phyloP scores from a whole-genome alignment of 1,140 invertebrate species.

The Eumeta japonica region DNA sequence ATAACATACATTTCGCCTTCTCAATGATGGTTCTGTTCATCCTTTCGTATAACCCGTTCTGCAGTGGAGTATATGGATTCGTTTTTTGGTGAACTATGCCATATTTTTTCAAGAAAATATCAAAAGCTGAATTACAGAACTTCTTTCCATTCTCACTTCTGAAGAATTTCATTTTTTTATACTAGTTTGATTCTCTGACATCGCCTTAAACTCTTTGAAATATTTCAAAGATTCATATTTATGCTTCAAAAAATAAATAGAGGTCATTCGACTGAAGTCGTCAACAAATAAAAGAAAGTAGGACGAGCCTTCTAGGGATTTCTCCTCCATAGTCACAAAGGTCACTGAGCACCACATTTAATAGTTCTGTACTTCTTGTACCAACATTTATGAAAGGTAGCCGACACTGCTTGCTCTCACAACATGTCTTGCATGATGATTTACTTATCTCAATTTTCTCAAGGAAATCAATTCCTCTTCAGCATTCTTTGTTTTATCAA shows the following conservation, averaged over 20 bases:
- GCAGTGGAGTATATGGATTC: conserved; percentile 12
- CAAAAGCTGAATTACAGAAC: conserved; percentile 21
- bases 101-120: conserved; percentile 20
- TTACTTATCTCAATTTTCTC: conserved; percentile 10
- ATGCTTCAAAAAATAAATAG: too few relatives aligned
- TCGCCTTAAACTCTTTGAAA: too few relatives aligned
- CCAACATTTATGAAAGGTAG: too few relatives aligned
- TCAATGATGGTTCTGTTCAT: conserved; percentile 3
- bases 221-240: too few relatives aligned
- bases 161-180: too few relatives aligned
- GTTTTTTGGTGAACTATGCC: conserved; percentile 16
- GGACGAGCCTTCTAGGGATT: conserved; percentile 20
- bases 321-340: conserved; percentile 34
- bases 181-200: conserved; percentile 30
- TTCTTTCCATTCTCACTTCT: conserved; percentile 39
- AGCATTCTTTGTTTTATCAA: conserved; percentile 22
- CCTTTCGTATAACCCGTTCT: conserved; percentile 13
- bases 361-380: conserved; percentile 8
- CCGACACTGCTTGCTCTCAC: too few relatives aligned
- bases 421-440: conserved; percentile 13
- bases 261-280: conserved; percentile 31
- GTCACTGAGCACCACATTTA: conserved; percentile 35
- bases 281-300: conserved; percentile 45
- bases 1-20: too few relatives aligned
- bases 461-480: conserved; percentile 11